Evolutionary conservation across 2,113 vertebrate genomes (phyloP).

Genomic region (Oncorhynchus masou): DNA sequence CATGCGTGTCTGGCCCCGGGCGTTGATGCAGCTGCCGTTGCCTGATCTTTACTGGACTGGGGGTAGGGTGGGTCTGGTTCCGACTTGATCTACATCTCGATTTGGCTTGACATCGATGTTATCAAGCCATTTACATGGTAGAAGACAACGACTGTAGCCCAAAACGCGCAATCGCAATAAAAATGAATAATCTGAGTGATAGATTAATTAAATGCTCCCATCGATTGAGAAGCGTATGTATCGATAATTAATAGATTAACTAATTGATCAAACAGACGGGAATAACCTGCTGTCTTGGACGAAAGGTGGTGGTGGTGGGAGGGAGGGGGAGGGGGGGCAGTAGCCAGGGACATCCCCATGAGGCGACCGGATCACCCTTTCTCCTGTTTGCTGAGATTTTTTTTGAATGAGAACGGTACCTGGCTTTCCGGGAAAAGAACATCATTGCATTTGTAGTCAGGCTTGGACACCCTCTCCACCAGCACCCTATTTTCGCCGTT

Average conservation of each 20-base stretch:
- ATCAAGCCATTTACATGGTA: conserved; percentile 34
- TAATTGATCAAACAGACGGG: conserved; percentile 19
- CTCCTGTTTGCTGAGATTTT: conserved; percentile 30
- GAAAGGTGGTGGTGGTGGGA: background rate
- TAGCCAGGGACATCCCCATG: conserved; percentile 31
- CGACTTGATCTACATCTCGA: conserved; percentile 36
- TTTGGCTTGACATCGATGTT: conserved; percentile 49
- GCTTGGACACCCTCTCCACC: conserved; percentile 37
- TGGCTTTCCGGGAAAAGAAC: conserved; percentile 34
- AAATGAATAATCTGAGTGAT: conserved; percentile 44
- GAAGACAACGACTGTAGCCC: conserved; percentile 42
- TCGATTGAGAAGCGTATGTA: conserved; percentile 53
- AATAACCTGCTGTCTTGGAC: conserved; percentile 42
- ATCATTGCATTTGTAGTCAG: conserved; percentile 60
- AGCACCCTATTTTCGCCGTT: conserved; percentile 13
- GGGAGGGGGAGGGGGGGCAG: background rate
- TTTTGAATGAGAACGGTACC: conserved; percentile 44
- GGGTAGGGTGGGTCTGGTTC: conserved; percentile 60
- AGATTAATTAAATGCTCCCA: conserved; percentile 34
- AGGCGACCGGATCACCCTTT: conserved; percentile 18
- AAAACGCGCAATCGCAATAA: conserved; percentile 49
- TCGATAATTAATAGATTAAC: conserved; percentile 29
- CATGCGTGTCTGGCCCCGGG: conserved; percentile 68
- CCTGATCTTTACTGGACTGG: conserved; percentile 61
- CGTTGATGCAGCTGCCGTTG: conserved; percentile 67